phyloP scores from a whole-genome alignment of 1,140 invertebrate genomes.

The Holcopasites calliopsidis region DNA sequence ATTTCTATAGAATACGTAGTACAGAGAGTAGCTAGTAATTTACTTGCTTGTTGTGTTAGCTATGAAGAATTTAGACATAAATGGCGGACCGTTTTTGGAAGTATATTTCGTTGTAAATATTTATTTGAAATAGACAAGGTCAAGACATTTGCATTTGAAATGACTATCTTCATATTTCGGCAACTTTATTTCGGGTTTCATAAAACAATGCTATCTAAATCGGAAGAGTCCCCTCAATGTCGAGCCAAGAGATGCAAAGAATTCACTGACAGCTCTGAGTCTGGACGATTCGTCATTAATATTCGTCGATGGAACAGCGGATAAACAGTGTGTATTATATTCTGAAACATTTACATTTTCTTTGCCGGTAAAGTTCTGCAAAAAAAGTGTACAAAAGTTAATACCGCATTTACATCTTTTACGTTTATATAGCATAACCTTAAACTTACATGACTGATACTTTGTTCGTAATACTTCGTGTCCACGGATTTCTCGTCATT shows the following conservation, averaged over 20 bases:
- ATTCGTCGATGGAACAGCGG: not conserved
- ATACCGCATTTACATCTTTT: not conserved
- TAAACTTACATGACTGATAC: constrained; percentile 36
- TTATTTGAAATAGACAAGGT: not conserved
- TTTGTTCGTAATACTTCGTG: constrained; percentile 18
- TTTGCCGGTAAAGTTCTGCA: constrained; percentile 26
- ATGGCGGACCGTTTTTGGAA: no score
- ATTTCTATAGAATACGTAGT: no score
- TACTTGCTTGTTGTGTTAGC: no score
- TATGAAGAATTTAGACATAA: no score
- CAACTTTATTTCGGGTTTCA: not conserved
- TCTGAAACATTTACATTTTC: constrained; percentile 20
- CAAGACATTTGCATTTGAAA: not conserved
- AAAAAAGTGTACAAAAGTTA: constrained; percentile 10
- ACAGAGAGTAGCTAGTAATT: no score
- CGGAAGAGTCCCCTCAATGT: constrained; percentile 55
- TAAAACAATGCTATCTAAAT: constrained; percentile 34
- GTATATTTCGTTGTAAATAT: no score
- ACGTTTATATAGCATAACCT: not conserved
- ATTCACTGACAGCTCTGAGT: constrained; percentile 46
- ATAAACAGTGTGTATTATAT: not conserved
- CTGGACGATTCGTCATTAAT: constrained; percentile 28
- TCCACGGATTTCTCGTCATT: constrained; percentile 18
- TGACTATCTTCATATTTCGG: not conserved
- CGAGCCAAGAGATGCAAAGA: constrained; percentile 53